Percentiles rank a stretch among this genome's conserved stretches.
Evolutionary conservation across 2,888 invertebrate species (phyloP).

Genomic region (Anticlea derivata): DNA sequence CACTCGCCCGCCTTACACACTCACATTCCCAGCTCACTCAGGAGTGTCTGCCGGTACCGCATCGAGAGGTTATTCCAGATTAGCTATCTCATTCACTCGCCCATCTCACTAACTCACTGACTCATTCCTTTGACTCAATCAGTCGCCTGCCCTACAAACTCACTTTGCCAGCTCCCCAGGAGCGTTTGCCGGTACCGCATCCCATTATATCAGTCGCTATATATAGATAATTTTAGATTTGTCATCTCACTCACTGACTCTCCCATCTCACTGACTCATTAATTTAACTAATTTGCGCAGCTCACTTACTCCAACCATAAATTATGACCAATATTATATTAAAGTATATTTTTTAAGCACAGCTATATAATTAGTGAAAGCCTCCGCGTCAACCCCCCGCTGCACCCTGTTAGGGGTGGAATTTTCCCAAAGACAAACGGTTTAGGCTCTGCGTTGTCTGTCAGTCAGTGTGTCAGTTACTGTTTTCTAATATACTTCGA

Average conservation of each 20-base stretch:
- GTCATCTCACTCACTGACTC: background rate
- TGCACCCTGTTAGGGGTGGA: too few species aligned
- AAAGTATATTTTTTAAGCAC: too few species aligned
- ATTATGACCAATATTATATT: too few species aligned
- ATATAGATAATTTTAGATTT: too few species aligned
- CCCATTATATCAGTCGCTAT: too few species aligned
- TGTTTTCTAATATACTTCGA: too few species aligned
- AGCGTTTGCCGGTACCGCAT: conserved; percentile 72
- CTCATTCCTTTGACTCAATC: background rate
- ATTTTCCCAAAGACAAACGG: too few species aligned
- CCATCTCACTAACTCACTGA: conserved; percentile 2
- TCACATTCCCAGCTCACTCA: conserved; percentile 39
- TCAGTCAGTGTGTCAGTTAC: too few species aligned
- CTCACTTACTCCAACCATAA: background rate
- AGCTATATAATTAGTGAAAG: too few species aligned
- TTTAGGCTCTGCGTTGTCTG: too few species aligned
- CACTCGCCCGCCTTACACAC: background rate
- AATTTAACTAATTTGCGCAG: too few species aligned
- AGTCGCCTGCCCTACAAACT: background rate
- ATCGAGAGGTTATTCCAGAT: conserved; percentile 62
- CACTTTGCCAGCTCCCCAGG: conserved; percentile 45
- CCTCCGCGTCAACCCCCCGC: too few species aligned
- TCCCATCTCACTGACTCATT: conserved; percentile 4
- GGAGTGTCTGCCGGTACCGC: conserved; percentile 72
- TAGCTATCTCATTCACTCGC: conserved; percentile 4